Evolutionary conservation across 92 coral and sea anemone genomes (phyloP), one percentile per base, ranked within the genome.

Genomic region (Plumapathes pennacea): DNA sequence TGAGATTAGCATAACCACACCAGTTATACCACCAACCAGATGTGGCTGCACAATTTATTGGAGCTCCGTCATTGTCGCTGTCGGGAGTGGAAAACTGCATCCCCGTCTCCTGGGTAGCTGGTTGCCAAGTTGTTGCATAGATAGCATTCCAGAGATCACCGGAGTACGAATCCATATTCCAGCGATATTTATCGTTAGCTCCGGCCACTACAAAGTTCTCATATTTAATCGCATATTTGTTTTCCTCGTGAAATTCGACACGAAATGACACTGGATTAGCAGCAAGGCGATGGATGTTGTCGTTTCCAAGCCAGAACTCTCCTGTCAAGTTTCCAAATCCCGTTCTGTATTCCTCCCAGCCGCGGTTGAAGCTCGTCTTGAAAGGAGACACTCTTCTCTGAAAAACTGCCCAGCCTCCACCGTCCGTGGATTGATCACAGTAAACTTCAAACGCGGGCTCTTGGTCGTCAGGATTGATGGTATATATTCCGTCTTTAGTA

Each of bases 221-320:
- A n/a, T 53, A 67, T 10, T 2, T 44, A 7, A 30, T 30, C 0
- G 1, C 25, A 29, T 15, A 59, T 3, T 18, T 18, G 0, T 11
- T 38, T 22, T 32, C n/a, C n/a, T n/a, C n/a, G n/a, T n/a, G n/a
- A 15, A 31, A 25, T 32, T 38, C 14, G 3, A 67, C 26, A 4
- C 38, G 25, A 10, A 67, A 64, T 31, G 4, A 32, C 43, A 21
- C 43, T 0, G 75, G 63, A n/a, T 62, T 15, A 32, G 18, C 32
- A 5, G 63, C 55, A 15, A 67, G 41, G 0, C 54, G 63, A 28
- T 67, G 44, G 12, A 67, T 67, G 10, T 41, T 64, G 5, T 53
- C 50, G 30, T 67, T 67, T 14, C 75, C 75, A 4, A 67, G 54
- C 75, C 75, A 67, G 44, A 51, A 53, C 37, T 67, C 75, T 18